Conservation (phyloP, 2,888 invertebrate genomes). For the Drosophila kuntzei region DNA sequence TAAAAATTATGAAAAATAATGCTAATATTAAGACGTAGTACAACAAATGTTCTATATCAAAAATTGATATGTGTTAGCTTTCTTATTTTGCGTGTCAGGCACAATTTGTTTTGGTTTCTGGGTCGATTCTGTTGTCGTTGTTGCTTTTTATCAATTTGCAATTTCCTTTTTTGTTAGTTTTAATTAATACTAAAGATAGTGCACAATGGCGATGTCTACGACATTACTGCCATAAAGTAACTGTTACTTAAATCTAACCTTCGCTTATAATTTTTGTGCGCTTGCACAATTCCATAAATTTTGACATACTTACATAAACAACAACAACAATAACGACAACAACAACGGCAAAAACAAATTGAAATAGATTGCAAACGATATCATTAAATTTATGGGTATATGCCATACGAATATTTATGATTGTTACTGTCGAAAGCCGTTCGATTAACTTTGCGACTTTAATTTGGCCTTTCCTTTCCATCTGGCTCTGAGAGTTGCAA, state of each 20-base stretch:
- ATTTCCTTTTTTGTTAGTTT: constrained; percentile 73
- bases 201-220: constrained; percentile 34
- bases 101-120: constrained; percentile 43
- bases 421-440: constrained; percentile 31
- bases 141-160: constrained; percentile 70
- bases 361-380: constrained; percentile 69
- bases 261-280: constrained; percentile 62
- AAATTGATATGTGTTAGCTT: constrained; percentile 19
- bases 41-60: neutral
- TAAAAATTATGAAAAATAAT: constrained; percentile 8
- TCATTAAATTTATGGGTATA: constrained; percentile 66
- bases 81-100: constrained; percentile 42
- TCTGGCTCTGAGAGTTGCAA: constrained; percentile 28
- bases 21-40: constrained; percentile 6
- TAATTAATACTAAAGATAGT: constrained; percentile 80
- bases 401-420: constrained; percentile 66
- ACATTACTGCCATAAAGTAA: constrained; percentile 51
- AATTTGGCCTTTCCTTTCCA: constrained; percentile 46
- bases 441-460: constrained; percentile 33
- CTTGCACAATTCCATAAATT: constrained; percentile 71
- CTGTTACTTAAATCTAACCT: constrained; percentile 66
- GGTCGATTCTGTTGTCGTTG: constrained; percentile 38
- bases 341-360: constrained; percentile 45
- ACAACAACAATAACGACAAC: constrained; percentile 12
- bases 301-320: constrained; percentile 58